Evolutionary conservation across 2,888 invertebrate species (phyloP).

Genomic region (Aleiodes leptofemur): DNA sequence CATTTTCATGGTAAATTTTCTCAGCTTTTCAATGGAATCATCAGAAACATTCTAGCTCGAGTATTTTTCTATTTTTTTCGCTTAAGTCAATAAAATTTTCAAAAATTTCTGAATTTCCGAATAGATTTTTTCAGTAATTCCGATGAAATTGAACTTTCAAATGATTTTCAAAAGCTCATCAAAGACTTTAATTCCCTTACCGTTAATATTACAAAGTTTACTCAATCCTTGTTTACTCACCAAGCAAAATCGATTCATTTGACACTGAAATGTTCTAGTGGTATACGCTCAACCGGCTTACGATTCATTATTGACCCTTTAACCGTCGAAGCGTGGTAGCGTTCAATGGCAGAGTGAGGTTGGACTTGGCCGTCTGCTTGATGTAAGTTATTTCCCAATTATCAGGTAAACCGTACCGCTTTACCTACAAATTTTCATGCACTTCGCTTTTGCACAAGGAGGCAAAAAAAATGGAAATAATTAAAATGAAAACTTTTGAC

Average conservation of each 20-base stretch:
- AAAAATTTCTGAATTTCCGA: too few species aligned
- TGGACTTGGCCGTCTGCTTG: background rate
- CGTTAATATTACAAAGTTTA: slow-evolving; percentile 4
- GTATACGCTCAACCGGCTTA: slow-evolving; percentile 24
- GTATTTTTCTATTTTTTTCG: too few species aligned
- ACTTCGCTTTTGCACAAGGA: background rate
- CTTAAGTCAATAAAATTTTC: background rate
- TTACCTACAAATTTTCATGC: background rate
- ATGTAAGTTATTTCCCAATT: slow-evolving; percentile 39
- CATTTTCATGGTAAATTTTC: too few species aligned
- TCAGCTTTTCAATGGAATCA: too few species aligned
- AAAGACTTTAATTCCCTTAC: background rate
- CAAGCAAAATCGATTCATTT: slow-evolving; percentile 11
- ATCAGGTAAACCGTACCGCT: slow-evolving; percentile 1
- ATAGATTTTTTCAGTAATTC: background rate
- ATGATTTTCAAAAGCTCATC: background rate
- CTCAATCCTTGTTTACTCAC: background rate
- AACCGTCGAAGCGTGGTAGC: slow-evolving; percentile 37
- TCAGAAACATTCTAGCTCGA: too few species aligned
- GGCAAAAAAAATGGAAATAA: too few species aligned
- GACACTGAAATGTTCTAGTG: slow-evolving; percentile 8
- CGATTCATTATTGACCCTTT: slow-evolving; percentile 55
- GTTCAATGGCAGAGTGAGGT: slow-evolving; percentile 1
- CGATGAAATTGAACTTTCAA: background rate
- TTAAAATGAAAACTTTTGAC: too few species aligned